Base-by-base conservation (phyloP, 2,888 invertebrate species). In the Poecilobothrus nobilitatus region DNA sequence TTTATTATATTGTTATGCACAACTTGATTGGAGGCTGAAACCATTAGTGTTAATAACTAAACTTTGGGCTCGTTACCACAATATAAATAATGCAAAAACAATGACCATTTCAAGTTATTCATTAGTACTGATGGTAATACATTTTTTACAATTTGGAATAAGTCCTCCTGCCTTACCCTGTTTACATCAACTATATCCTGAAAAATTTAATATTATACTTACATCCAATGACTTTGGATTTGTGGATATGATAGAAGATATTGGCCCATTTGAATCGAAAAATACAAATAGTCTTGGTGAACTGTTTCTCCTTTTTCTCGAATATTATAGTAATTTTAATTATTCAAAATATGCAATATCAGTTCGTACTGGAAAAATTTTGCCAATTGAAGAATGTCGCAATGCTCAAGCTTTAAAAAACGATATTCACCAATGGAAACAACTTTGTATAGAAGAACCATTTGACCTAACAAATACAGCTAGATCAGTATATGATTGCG, bases 81-180 rank as follows among this genome's bases (percentile, higher is more conserved):
- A 91, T 79, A 95, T 97, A 78, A 96, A 97, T 82, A 93, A 96
- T 84, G 95, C 97, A 67, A 89, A 92, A 71, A 89, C 89, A 72
- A 89, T 91, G 84, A 95, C 95, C 70, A 89, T 97, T 71, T 95
- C 95, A 37, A 95, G 95, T 76, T 97, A 97, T 84, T 94, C 95
- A 41, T 86, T 95, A 77, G 91, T 91, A 8, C 86, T 97, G 73
- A 96, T 97, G 96, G 91, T 95, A 74, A 90, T 97, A 76, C 94
- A 95, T 84, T 97, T 90, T 84, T 85, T 97, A 76, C 97, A 97
- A 82, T 91, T 92, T 92, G 83, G 91, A 71, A 86, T 88, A 64
- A 79, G 78, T 15, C 92, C 92, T 2, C 84, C 89, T 20, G 89
- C 94, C 65, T 82, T 95, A 72, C 93, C 93, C 41, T 90, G 90